A percentile compares a stretch with the other conserved stretches of the same genome.
Conservation (phyloP, 2,888 invertebrate species). For the Hybos culiciformis region DNA sequence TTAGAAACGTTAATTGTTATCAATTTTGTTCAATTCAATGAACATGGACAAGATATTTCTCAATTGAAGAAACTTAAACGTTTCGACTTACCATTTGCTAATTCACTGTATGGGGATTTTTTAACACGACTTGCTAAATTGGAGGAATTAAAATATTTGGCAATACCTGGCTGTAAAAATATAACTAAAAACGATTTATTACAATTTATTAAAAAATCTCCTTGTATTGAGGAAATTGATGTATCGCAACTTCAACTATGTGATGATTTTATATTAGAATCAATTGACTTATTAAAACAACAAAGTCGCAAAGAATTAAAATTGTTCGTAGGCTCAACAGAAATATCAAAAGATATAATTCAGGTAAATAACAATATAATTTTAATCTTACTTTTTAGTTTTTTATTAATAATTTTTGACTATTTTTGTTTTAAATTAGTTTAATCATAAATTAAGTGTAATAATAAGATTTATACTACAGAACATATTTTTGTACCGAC, state of each 20-base stretch:
- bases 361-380: too few species aligned
- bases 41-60: not conserved
- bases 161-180: slow-evolving; percentile 1
- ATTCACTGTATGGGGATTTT: slow-evolving; percentile 2
- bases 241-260: slow-evolving; percentile 2
- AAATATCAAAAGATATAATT: too few species aligned
- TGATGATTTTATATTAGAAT: not conserved
- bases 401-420: too few species aligned
- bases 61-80: slow-evolving; percentile 2
- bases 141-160: slow-evolving; percentile 5
- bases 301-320: too few species aligned
- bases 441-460: too few species aligned
- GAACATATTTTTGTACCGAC: too few species aligned
- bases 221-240: slow-evolving; percentile 4
- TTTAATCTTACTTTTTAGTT: too few species aligned
- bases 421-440: too few species aligned
- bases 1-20: slow-evolving; percentile 4
- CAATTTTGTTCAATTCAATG: not conserved
- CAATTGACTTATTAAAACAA: slow-evolving; percentile 5
- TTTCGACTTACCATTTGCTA: slow-evolving; percentile 2
- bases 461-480: too few species aligned
- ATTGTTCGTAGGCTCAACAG: too few species aligned
- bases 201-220: slow-evolving; percentile 1
- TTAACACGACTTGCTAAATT: slow-evolving; percentile 1
- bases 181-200: not conserved